Base-by-base conservation (phyloP, 2,888 invertebrate genomes). In the Zhuqinia jingwanae region DNA sequence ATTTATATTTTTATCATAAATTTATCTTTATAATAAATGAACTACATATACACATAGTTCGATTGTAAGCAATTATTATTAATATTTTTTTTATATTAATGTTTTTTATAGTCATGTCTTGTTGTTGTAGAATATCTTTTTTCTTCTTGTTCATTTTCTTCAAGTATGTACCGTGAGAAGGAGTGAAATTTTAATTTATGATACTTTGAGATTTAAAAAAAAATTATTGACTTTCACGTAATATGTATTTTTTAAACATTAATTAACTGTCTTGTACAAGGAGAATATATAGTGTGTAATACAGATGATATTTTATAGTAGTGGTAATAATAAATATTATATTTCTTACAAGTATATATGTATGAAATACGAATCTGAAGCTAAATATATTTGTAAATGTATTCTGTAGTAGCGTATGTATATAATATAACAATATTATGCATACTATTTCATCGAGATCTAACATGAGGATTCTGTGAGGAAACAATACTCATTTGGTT, bases 401-500 rank as follows among this genome's bases (percentile, higher is more conserved):
- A n/a, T n/a, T n/a, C n/a, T n/a, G n/a, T n/a, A n/a, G n/a, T n/a
- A n/a, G n/a, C n/a, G n/a, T n/a, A n/a, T n/a, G n/a, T n/a, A n/a
- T n/a, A n/a, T n/a, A n/a, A n/a, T n/a, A n/a, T n/a, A n/a, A n/a
- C n/a, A n/a, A n/a, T n/a, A n/a, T n/a, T n/a, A n/a, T n/a, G n/a
- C n/a, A n/a, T n/a, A n/a, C n/a, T 81, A 79, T 80, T 81, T 81
- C 68, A 70, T 56, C 80, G 81, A 81, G 81, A 81, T 81, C 81
- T 56, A 73, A 42, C 58, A 81, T 73, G 73, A 81, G 81, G 70
- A 81, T 73, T 73, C 81, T 81, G 36, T 13, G 58, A 81, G 60
- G 60, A 81, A 81, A 73, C 81, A 81, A 80, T 73, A 81, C 81
- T 63, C 56, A 27, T 81, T 70, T 58, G 81, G 81, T 81, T 81